A percentile compares a stretch with the other conserved stretches of the same genome.
phyloP scores from a whole-genome alignment of 1,140 invertebrate genomes.

The Leptinotarsa texana region DNA sequence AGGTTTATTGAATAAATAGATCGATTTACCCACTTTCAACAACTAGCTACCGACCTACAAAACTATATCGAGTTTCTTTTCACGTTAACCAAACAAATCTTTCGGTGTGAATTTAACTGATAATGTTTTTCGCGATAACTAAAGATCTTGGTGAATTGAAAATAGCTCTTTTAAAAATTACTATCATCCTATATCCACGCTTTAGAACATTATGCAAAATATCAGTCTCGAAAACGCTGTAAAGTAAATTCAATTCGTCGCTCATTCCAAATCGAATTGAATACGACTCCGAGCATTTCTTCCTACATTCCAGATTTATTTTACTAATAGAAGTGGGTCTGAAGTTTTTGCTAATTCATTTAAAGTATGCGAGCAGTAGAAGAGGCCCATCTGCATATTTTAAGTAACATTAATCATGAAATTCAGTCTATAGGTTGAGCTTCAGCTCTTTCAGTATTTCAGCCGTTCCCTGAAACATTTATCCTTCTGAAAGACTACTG shows the following conservation, averaged over 20 bases:
- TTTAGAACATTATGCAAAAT: neutral
- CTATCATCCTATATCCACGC: neutral
- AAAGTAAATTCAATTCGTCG: neutral
- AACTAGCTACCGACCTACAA: too few species aligned
- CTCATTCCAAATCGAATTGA: neutral
- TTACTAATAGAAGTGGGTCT: neutral
- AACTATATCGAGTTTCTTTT: too few species aligned
- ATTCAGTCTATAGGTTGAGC: neutral
- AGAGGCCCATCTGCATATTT: neutral
- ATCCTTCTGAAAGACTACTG: neutral
- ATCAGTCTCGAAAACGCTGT: neutral
- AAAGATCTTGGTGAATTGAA: too few species aligned
- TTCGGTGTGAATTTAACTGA: too few species aligned
- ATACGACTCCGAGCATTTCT: neutral
- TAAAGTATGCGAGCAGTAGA: neutral
- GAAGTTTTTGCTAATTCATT: slow-evolving; percentile 5
- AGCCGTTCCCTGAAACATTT: neutral
- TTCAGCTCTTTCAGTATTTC: neutral
- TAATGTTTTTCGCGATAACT: too few species aligned
- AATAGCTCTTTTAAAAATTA: too few species aligned
- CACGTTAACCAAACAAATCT: too few species aligned
- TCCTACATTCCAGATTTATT: slow-evolving; percentile 6
- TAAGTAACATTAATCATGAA: neutral
- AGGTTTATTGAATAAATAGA: too few species aligned
- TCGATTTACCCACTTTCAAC: too few species aligned